phyloP scores from a whole-genome alignment of 2,888 invertebrate species.

The Zygaena filipendulae region DNA sequence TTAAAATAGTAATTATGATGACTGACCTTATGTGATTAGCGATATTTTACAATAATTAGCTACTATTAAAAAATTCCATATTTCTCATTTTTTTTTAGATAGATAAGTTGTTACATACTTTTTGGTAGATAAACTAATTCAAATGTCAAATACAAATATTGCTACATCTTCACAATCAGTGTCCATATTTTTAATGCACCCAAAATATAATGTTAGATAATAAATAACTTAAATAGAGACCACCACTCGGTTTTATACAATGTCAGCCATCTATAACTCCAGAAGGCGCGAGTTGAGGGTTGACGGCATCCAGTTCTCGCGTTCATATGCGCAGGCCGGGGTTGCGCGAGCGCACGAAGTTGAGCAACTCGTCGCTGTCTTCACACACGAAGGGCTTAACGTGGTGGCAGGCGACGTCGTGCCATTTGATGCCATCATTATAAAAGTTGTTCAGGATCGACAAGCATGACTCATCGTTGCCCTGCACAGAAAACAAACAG shows the following conservation, averaged over 20 bases:
- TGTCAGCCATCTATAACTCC: conserved; percentile 43
- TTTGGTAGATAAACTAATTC: no score
- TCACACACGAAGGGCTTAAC: conserved; percentile 91
- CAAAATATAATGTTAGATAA: conserved; percentile 23
- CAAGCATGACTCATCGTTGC: conserved; percentile 91
- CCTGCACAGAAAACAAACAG: conserved; percentile 59
- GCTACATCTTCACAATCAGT: no score
- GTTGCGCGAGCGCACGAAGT: conserved; percentile 91
- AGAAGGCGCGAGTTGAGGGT: conserved; percentile 27
- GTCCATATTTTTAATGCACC: no score
- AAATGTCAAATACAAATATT: no score
- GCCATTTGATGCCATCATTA: conserved; percentile 88
- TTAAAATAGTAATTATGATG: no score
- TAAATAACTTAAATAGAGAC: conserved; percentile 59
- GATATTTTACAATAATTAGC: conserved; percentile 5
- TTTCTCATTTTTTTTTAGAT: no score
- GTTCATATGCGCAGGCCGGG: conserved; percentile 82
- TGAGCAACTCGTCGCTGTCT: conserved; percentile 89
- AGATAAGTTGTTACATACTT: no score
- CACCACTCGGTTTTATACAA: conserved; percentile 60
- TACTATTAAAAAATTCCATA: no score
- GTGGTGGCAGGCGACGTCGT: conserved; percentile 89
- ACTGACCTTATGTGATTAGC: conserved; percentile 27
- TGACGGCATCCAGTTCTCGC: conserved; percentile 4
- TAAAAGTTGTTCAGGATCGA: conserved; percentile 93